phyloP scores from a whole-genome alignment of 1,140 invertebrate species.

The Drosophila sp. region DNA sequence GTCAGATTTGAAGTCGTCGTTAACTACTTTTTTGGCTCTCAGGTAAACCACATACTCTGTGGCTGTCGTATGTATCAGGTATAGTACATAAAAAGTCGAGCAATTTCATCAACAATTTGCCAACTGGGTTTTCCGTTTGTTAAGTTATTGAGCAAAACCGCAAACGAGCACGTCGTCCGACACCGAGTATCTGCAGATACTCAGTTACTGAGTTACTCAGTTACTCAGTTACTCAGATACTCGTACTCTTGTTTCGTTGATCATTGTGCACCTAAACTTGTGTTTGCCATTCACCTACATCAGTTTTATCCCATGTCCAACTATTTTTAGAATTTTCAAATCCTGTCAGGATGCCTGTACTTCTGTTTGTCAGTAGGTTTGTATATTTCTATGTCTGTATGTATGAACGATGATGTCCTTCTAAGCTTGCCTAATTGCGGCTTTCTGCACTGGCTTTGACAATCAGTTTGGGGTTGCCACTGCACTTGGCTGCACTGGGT shows the following conservation, averaged over 20 bases:
- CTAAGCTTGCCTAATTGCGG: constrained; percentile 60
- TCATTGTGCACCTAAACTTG: constrained; percentile 24
- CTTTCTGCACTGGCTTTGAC: constrained; percentile 64
- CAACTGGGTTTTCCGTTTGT: constrained; percentile 13
- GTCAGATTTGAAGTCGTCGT: constrained; percentile 25
- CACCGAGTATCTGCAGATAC: not conserved
- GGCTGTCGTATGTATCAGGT: constrained; percentile 1
- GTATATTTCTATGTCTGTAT: too few relatives aligned
- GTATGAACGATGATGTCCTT: not conserved
- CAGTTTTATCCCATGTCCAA: constrained; percentile 1
- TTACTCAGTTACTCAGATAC: too few relatives aligned
- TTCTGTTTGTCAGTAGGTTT: not conserved
- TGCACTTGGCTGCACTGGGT: constrained; percentile 44
- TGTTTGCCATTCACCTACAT: constrained; percentile 5
- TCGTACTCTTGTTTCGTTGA: not conserved
- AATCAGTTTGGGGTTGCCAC: constrained; percentile 30
- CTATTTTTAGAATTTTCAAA: constrained; percentile 13
- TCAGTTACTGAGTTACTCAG: not conserved
- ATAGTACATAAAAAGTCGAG: too few relatives aligned
- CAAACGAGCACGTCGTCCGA: not conserved
- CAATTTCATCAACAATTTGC: constrained; percentile 36
- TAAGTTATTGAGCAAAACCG: constrained; percentile 1
- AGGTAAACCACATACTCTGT: constrained; percentile 17
- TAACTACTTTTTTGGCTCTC: constrained; percentile 20
- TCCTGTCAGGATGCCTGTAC: too few relatives aligned